Percentiles rank a stretch among this genome's conserved stretches.
Conservation (phyloP, 2,888 invertebrate species). For the Chaitophorus viminalis region DNA sequence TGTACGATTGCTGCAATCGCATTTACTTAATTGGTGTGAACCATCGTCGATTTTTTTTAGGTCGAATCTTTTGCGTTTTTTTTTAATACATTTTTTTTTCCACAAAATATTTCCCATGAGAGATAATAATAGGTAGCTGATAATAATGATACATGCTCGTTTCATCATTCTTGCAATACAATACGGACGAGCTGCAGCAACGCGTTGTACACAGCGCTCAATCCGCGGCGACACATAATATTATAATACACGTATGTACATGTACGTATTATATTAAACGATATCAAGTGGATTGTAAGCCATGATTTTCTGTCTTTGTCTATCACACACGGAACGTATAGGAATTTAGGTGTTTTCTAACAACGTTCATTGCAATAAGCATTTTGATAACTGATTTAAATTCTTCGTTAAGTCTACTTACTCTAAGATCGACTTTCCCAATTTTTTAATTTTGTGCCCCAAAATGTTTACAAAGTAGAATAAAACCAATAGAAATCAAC, state of each 20-base stretch:
- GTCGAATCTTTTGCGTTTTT: constrained; percentile 25
- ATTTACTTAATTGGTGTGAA: constrained; percentile 27
- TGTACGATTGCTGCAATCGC: constrained; percentile 35
- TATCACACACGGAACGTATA: too few species aligned
- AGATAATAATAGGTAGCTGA: constrained; percentile 2
- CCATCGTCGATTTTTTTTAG: constrained; percentile 25
- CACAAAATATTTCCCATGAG: constrained; percentile 26
- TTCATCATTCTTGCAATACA: constrained; percentile 33
- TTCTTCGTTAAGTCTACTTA: too few species aligned
- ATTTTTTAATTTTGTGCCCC: too few species aligned
- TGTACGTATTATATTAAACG: background rate
- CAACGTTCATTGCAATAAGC: too few species aligned
- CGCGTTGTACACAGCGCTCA: background rate
- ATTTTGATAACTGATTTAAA: too few species aligned
- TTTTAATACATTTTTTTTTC: background rate
- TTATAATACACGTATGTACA: background rate
- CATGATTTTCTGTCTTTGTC: too few species aligned
- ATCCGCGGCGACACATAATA: too few species aligned
- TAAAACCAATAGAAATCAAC: too few species aligned
- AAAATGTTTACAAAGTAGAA: too few species aligned
- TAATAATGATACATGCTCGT: background rate
- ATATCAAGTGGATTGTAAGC: too few species aligned
- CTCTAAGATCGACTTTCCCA: too few species aligned
- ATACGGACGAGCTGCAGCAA: background rate
- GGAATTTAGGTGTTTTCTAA: too few species aligned